Evolutionary conservation across 2,888 invertebrate genomes (phyloP).

Genomic region (Eupithecia subumbrata): DNA sequence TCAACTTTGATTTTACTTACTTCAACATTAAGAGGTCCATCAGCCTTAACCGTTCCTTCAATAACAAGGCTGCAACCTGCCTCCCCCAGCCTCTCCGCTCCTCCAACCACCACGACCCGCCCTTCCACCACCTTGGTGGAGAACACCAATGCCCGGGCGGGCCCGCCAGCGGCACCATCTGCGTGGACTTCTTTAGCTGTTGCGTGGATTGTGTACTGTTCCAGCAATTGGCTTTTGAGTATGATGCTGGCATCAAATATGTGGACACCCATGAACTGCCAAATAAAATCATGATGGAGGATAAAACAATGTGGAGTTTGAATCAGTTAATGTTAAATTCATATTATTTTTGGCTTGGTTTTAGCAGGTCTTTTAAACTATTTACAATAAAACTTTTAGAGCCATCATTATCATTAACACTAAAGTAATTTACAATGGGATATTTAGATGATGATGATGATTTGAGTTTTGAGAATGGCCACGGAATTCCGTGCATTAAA

Average conservation of each 20-base stretch:
- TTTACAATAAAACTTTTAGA: background rate
- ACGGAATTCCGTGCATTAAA: no score
- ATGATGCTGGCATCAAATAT: slow-evolving; percentile 87
- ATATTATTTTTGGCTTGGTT: background rate
- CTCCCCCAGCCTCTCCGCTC: slow-evolving; percentile 87
- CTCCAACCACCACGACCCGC: slow-evolving; percentile 82
- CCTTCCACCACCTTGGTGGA: slow-evolving; percentile 88
- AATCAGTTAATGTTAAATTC: background rate
- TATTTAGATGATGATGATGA: no score
- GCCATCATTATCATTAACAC: no score
- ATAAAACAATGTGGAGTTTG: background rate
- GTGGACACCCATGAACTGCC: slow-evolving; percentile 93
- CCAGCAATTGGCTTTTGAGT: slow-evolving; percentile 68
- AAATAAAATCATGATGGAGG: slow-evolving; percentile 6
- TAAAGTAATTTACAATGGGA: no score
- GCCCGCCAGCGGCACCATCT: slow-evolving; percentile 89
- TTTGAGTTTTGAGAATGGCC: no score
- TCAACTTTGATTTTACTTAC: slow-evolving; percentile 65
- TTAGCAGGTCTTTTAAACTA: background rate
- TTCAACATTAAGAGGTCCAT: slow-evolving; percentile 93
- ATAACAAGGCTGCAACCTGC: slow-evolving; percentile 88
- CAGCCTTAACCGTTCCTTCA: slow-evolving; percentile 91
- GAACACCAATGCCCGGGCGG: slow-evolving; percentile 87
- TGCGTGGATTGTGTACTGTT: slow-evolving; percentile 88
- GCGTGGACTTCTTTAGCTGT: slow-evolving; percentile 89